Base-by-base conservation (phyloP, 2,113 vertebrate genomes). In the Halcyon malimbica region DNA sequence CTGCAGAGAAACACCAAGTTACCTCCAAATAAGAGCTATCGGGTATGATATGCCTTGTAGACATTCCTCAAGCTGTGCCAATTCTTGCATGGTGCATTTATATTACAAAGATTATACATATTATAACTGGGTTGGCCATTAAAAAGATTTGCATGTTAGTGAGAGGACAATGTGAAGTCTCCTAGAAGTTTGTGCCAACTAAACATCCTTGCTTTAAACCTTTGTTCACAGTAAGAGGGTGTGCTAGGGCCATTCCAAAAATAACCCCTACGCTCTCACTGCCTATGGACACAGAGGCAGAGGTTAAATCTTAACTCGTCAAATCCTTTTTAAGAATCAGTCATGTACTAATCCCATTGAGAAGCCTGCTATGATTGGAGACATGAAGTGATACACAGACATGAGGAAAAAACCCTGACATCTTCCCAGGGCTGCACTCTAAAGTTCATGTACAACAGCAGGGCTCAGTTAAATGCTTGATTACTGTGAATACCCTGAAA, bases 401-500 rank as follows among this genome's bases (percentile, higher is more conserved):
- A 10, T 31, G 59, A 93, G 56, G 56, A 78, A 65, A 89, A 83
- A 70, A 12, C 9, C 53, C 65, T 78, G 80, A 68, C 39, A n/a
- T 60, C 31, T 53, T 28, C 48, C 51, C 76, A 60, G 83, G 50
- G 56, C 76, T 86, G 73, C 65, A 26, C 69, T 89, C 54, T 44
- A 37, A 68, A 50, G 48, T 68, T 51, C 37, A 21, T 14, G 73
- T 81, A 74, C 79, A 23, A 68, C 62, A 92, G 48, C 28, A 23
- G 59, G 28, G 37, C 70, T 91, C 62, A 65, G 83, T 89, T 78
- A 87, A 75, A 89, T 69, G 57, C 81, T 89, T 14, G 3, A 18
- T 85, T 73, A 79, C 53, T 63, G 44, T 76, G 83, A 94, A 77
- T 71, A 50, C 57, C 56, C 57, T 78, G 69, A 64, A 95, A 95